phyloP scores from a whole-genome alignment of 2,113 vertebrate species.

The Laterallus jamaicensis region DNA sequence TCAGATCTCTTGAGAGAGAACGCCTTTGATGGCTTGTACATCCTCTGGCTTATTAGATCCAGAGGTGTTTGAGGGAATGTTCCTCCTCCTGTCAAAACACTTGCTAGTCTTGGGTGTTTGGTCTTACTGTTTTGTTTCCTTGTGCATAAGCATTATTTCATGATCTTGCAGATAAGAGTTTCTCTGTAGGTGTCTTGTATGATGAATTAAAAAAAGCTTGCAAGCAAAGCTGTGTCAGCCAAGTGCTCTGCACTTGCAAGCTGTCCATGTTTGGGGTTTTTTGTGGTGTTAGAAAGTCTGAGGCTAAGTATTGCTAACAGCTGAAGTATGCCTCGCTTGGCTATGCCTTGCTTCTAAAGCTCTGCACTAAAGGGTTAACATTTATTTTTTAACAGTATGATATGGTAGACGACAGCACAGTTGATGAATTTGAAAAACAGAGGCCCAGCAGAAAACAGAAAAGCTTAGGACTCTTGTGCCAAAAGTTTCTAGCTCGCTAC shows the following conservation, averaged over 20 bases:
- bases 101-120: background rate
- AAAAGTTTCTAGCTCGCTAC: conserved; percentile 94
- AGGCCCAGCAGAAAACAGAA: conserved; percentile 95
- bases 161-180: background rate
- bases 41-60: background rate
- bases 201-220: background rate
- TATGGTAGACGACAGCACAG: conserved; percentile 71
- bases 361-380: conserved; percentile 21
- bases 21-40: background rate
- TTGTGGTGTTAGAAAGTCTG: background rate
- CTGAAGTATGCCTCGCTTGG: background rate
- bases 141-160: background rate
- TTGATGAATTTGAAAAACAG: conserved; percentile 85
- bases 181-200: background rate
- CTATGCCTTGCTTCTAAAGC: background rate
- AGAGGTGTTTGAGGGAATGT: background rate
- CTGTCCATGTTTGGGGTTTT: background rate
- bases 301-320: background rate
- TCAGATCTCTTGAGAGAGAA: background rate
- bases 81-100: background rate
- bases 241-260: background rate
- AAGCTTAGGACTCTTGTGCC: conserved; percentile 92
- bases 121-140: background rate
- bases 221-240: background rate
- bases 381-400: conserved; percentile 75